Evolutionary conservation across 92 coral and sea anemone species (phyloP), one percentile per base, ranked within the genome.

Genomic region (Nematostella vectensis): DNA sequence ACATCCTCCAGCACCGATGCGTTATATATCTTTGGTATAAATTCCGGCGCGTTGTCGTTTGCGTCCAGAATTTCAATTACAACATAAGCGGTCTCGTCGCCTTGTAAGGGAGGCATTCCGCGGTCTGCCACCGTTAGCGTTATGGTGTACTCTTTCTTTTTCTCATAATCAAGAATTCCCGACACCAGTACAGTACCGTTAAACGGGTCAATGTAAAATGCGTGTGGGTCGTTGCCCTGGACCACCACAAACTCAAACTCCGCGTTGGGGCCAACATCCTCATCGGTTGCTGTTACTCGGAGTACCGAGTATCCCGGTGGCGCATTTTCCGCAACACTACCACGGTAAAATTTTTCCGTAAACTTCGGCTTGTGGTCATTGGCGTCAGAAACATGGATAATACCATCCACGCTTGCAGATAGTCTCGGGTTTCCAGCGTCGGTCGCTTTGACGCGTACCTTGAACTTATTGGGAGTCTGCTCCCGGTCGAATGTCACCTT

Each of bases 41-140:
- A 82, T 16, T 70, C 69, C 13, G 89, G 89, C 0, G 89, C 83
- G 24, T 82, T 73, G 64, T 82, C 89, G 29, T 82, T 82, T n/a
- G 89, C 61, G 31, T 82, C 89, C 1, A 51, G 48, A 25, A 82
- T 66, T 29, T 61, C 53, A 27, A 82, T 71, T 30, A 70, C 70
- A 37, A 82, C 68, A 3, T 67, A 66, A 48, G 83, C 83, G 25
- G 65, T 29, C 4, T 60, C 72, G 0, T 74, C 63, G 0, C 71
- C 76, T 38, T 47, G 63, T 25, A 25, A 24, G 9, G 70, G 68
- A 1, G 83, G 74, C 10, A 54, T 62, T 36, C 78, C 79, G 18
- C 80, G 64, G 48, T 82, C 89, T 27, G 58, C 68, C 15, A 82
- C 76, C n/a, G 82, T 63, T 17, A 82, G 65, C 11, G 78, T 82